Percentiles rank a stretch among this genome's conserved stretches.
phyloP scores from a whole-genome alignment of 2,888 invertebrate genomes.

The Drosophila ezoana region DNA sequence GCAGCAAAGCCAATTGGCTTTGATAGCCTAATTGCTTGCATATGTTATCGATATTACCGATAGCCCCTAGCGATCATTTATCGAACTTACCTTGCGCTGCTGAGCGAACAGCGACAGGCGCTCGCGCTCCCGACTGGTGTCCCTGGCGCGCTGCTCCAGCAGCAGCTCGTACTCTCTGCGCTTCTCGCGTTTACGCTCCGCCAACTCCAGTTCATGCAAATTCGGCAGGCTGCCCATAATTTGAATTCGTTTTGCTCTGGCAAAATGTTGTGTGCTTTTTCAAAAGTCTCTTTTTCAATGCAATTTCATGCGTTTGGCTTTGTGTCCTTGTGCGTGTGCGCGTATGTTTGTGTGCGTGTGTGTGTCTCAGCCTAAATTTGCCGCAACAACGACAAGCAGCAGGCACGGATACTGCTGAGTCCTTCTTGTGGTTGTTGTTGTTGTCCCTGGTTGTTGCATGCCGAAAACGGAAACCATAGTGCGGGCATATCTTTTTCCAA shows the following conservation, averaged over 20 bases:
- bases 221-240: constrained; percentile 89
- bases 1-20: too few relatives aligned
- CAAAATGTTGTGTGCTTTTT: constrained; percentile 9
- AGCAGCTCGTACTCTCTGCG: constrained; percentile 81
- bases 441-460: constrained; percentile 28
- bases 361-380: not conserved
- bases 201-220: constrained; percentile 87
- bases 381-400: constrained; percentile 5
- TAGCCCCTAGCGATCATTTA: constrained; percentile 1
- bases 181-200: constrained; percentile 83
- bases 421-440: constrained; percentile 11
- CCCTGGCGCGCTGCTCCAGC: constrained; percentile 80
- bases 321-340: not conserved
- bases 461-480: constrained; percentile 44
- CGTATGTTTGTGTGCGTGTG: not conserved
- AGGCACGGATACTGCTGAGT: constrained; percentile 1
- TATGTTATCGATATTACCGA: constrained; percentile 7
- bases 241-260: not conserved
- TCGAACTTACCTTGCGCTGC: constrained; percentile 80
- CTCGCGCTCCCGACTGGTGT: constrained; percentile 82
- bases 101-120: constrained; percentile 78
- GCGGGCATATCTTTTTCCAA: constrained; percentile 29
- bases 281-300: not conserved
- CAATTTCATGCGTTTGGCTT: constrained; percentile 3
- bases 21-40: too few relatives aligned